Percentiles rank a stretch among this genome's conserved stretches.
These are phyloP conservation scores for Lontra canadensis DNA, from an alignment of 2,113 vertebrate genomes.

Conservation along the genomic window DNA sequence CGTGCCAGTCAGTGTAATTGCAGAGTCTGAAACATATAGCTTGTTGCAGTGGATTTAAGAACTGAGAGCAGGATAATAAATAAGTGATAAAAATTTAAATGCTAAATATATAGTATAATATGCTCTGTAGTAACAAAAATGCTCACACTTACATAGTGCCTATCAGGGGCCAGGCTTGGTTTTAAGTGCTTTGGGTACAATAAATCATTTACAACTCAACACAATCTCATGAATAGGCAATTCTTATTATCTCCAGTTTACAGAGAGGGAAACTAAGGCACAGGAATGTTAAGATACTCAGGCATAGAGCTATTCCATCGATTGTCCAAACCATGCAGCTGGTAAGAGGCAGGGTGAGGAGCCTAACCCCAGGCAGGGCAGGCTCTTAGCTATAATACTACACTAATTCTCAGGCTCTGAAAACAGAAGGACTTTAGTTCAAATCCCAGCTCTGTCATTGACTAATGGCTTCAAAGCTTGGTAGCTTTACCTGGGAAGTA, in stretches of 20 bases:
- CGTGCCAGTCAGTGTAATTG: neutral
- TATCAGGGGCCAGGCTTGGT: neutral
- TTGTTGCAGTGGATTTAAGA: neutral
- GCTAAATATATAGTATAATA: neutral
- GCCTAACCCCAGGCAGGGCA: rapidly evolving
- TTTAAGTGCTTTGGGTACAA: neutral
- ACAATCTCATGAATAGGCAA: neutral
- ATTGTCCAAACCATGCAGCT: neutral
- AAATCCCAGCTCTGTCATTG: neutral
- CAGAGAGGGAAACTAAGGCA: slow-evolving; percentile 2
- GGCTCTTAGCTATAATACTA: neutral
- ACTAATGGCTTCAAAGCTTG: neutral
- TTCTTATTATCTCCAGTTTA: neutral
- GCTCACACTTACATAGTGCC: neutral
- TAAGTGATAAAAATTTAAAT: neutral
- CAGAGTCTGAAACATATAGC: neutral
- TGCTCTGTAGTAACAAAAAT: neutral
- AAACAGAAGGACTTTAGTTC: neutral
- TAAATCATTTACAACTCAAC: slow-evolving; percentile 32
- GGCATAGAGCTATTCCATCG: neutral
- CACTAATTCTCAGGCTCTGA: neutral
- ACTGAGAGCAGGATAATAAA: neutral
- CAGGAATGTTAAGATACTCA: neutral
- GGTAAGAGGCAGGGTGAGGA: neutral
- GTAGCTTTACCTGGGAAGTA: neutral